Evolutionary conservation across 2,113 vertebrate genomes (phyloP).

Genomic region (Chaetorhynchus papuensis): DNA sequence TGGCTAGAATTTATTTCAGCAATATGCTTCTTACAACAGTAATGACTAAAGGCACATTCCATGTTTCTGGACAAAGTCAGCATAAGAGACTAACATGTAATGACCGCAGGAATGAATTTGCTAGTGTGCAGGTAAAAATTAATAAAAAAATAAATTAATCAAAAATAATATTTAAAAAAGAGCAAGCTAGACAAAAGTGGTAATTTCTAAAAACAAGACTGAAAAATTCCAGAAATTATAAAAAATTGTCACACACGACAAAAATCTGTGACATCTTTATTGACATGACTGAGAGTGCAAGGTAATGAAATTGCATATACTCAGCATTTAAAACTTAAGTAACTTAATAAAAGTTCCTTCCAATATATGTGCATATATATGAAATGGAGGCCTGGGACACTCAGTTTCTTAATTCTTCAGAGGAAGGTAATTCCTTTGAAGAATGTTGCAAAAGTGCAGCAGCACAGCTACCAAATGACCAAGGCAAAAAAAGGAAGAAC

Average conservation of each 20-base stretch:
- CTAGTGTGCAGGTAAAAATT: neutral
- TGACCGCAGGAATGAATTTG: neutral
- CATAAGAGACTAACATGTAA: neutral
- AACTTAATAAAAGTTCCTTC: neutral
- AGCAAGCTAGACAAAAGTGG: neutral
- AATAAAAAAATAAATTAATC: neutral
- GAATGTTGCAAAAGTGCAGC: neutral
- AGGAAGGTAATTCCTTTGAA: neutral
- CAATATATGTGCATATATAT: neutral
- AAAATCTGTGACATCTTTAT: neutral
- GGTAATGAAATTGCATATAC: neutral
- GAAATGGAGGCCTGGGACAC: neutral
- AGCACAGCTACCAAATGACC: neutral
- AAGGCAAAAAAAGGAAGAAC: neutral
- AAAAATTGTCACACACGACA: neutral
- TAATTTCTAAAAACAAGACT: neutral
- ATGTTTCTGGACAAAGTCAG: constrained; percentile 5
- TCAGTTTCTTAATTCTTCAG: neutral
- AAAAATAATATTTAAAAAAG: constrained; percentile 18
- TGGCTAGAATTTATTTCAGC: neutral
- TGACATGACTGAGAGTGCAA: neutral
- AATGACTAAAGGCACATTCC: neutral
- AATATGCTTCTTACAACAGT: neutral
- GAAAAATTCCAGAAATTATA: neutral
- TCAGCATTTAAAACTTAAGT: neutral